Conservation (phyloP, 2,797 vertebrate genomes). For the Helostoma temminkii region DNA sequence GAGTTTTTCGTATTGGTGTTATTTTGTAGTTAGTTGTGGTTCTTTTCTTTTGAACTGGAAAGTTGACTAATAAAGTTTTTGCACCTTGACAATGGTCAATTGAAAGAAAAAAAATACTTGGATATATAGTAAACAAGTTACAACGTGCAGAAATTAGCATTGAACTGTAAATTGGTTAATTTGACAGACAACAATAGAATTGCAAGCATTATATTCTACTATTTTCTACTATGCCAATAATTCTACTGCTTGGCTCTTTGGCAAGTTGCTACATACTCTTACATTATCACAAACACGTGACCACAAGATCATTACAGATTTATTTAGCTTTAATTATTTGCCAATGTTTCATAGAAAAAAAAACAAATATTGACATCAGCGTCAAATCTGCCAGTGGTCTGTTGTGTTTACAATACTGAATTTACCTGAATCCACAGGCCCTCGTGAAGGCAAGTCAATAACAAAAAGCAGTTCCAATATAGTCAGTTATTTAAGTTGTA, state of each 20-base stretch:
- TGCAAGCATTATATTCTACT: neutral
- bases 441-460: neutral
- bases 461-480: neutral
- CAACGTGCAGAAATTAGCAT: neutral
- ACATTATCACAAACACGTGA: neutral
- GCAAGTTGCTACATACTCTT: neutral
- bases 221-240: no score
- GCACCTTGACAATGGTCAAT: neutral
- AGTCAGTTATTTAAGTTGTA: neutral
- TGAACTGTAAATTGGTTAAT: neutral
- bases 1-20: no score
- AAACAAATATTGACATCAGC: no score
- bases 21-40: no score
- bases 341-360: neutral
- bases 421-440: neutral
- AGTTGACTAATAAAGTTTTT: no score
- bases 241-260: neutral
- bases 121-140: neutral
- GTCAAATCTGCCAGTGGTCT: no score
- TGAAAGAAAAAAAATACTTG: neutral
- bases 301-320: neutral
- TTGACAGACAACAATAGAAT: neutral
- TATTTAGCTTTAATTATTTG: no score
- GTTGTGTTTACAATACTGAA: no score
- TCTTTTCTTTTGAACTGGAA: no score